A percentile compares a stretch with the other conserved stretches of the same genome.
These are phyloP conservation scores for Acanthosoma haemorrhoidale DNA, from an alignment of 2,888 invertebrate genomes.

Conservation along the genomic window DNA sequence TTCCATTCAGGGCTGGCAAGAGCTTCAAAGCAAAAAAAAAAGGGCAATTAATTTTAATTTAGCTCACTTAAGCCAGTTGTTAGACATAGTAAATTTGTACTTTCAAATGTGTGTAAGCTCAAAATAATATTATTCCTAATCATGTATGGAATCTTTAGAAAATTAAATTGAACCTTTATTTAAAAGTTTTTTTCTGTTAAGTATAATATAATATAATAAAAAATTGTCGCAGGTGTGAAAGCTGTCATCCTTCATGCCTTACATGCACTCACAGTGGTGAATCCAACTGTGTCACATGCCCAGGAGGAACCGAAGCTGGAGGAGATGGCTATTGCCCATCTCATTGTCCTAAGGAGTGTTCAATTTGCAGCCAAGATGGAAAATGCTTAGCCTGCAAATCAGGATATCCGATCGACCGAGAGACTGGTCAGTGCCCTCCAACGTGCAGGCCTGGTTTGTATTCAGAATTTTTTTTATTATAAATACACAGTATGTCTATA, in stretches of 20 bases:
- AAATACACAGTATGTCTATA: too few species aligned
- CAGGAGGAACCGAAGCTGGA: conserved; percentile 50
- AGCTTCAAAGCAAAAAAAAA: too few species aligned
- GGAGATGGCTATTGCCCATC: conserved; percentile 33
- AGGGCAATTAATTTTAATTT: too few species aligned
- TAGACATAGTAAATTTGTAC: too few species aligned
- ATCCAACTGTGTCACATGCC: conserved; percentile 76
- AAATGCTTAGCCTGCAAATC: conserved; percentile 29
- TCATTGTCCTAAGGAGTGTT: conserved; percentile 26
- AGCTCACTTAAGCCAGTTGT: too few species aligned
- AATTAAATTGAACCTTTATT: too few species aligned
- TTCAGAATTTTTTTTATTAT: neutral
- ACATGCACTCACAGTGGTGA: conserved; percentile 73
- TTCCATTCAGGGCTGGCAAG: too few species aligned
- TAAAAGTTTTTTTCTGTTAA: too few species aligned
- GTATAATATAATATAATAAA: neutral
- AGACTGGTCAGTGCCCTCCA: conserved; percentile 28
- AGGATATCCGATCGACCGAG: conserved; percentile 21
- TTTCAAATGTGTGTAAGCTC: too few species aligned
- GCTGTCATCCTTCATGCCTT: conserved; percentile 73
- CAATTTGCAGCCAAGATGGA: conserved; percentile 25
- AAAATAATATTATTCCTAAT: too few species aligned
- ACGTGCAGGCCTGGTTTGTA: conserved; percentile 36
- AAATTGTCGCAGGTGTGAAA: conserved; percentile 56
- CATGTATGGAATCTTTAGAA: too few species aligned